Base-by-base conservation (phyloP, 2,888 invertebrate genomes). In the Prosapia bicincta region DNA sequence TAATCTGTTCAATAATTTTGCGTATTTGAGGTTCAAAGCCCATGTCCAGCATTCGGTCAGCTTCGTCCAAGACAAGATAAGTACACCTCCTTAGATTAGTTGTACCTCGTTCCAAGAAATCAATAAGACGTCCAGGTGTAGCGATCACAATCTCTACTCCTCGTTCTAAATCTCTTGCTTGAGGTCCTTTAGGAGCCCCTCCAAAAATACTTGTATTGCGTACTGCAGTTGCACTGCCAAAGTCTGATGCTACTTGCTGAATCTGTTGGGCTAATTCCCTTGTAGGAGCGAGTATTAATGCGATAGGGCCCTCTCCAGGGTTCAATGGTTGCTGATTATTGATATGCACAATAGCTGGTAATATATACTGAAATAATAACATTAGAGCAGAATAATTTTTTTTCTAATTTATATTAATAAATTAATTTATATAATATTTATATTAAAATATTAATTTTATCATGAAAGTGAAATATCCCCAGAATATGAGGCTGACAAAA, bases 41-140 rank as follows among this genome's bases (percentile, higher is more conserved):
- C 98, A 99, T 98, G 84, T 98, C 98, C 82, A 98, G 88, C 98
- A 98, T 98, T 83, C 98, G 89, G 84, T 99, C 98, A 79, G 98
- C 98, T 86, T 98, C 97, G 85, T 97, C 97, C 79, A 97, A 86
- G 20, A 96, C 96, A 79, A 97, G 86, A 84, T 96, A 97, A 10
- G 96, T 96, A 81, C 92, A 92, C 78, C 94, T 88, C 79, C 90
- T 90, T 78, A 94, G 86, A 84, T 93, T 93, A 0, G 88, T 88
- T 15, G 72, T 91, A 84, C 86, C 90, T 81, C 91, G 91, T 85
- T 98, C 96, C 79, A 98, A 87, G 83, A 98, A 97, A 86, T 99
- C 98, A 82, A 98, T 96, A 72, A 98, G 88, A 80, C 98, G 89
- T 67, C 98, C 98, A 2, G 98, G 98, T 20, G 98, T 98, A 0